These are phyloP conservation scores for Drosophila nasuta DNA, from an alignment of 1,140 invertebrate species.

Conservation along the genomic window DNA sequence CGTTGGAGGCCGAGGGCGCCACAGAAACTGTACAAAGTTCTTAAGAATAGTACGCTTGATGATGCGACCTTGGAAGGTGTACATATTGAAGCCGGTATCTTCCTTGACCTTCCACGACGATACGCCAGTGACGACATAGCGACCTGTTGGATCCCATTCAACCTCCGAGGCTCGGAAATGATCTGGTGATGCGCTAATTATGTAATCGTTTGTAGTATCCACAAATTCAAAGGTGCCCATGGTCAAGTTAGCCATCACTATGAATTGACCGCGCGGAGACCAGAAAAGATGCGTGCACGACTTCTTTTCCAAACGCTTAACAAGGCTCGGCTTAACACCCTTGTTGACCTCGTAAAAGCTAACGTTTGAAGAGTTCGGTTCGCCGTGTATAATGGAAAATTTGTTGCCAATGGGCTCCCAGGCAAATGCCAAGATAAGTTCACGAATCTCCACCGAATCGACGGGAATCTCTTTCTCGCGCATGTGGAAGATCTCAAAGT, in stretches of 20 bases:
- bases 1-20: conserved; percentile 96
- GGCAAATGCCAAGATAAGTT: conserved; percentile 97
- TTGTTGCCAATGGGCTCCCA: conserved; percentile 99
- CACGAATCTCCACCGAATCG: conserved; percentile 97
- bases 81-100: conserved; percentile 98
- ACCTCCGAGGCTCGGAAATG: conserved; percentile 96
- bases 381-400: conserved; percentile 98
- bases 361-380: conserved; percentile 94
- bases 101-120: conserved; percentile 98
- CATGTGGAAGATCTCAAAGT: conserved; percentile 99
- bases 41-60: conserved; percentile 92
- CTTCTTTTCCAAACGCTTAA: conserved; percentile 96
- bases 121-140: conserved; percentile 98
- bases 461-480: conserved; percentile 99
- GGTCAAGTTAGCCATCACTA: conserved; percentile 94
- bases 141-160: conserved; percentile 99
- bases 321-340: conserved; percentile 93
- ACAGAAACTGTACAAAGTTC: conserved; percentile 97
- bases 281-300: conserved; percentile 98
- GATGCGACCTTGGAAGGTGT: conserved; percentile 98
- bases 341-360: conserved; percentile 97
- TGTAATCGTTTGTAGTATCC: conserved; percentile 95
- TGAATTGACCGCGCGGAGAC: conserved; percentile 98
- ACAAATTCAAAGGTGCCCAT: conserved; percentile 97
- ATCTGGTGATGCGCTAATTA: conserved; percentile 96